These are phyloP conservation scores for Clepsis dumicolana DNA, from an alignment of 2,888 invertebrate species.

Conservation along the genomic window DNA sequence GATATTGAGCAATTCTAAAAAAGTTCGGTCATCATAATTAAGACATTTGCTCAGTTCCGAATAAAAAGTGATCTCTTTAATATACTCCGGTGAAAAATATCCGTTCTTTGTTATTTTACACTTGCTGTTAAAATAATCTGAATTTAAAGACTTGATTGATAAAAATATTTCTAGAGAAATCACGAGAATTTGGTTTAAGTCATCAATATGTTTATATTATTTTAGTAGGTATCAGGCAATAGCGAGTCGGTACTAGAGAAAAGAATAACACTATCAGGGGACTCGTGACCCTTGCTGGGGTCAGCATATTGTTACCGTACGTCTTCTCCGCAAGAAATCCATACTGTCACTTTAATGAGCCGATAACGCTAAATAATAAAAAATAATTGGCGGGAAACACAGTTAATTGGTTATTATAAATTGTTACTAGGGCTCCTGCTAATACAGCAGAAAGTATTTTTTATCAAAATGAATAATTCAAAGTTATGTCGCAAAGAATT, in stretches of 20 bases:
- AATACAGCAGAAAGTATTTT: not conserved
- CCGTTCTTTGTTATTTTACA: too few relatives aligned
- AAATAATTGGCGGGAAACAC: slow-evolving; percentile 45
- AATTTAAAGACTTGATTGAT: too few relatives aligned
- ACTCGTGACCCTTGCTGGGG: slow-evolving; percentile 43
- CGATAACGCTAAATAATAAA: slow-evolving; percentile 41
- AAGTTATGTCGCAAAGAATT: too few relatives aligned
- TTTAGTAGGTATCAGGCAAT: not conserved
- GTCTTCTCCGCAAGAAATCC: slow-evolving; percentile 32
- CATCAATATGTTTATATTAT: not conserved
- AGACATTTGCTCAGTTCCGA: too few relatives aligned
- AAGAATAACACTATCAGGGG: slow-evolving; percentile 24
- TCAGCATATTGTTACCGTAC: slow-evolving; percentile 42
- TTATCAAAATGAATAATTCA: too few relatives aligned
- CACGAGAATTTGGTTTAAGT: too few relatives aligned
- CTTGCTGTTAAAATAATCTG: too few relatives aligned
- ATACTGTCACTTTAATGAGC: not conserved
- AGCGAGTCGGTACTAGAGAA: slow-evolving; percentile 14
- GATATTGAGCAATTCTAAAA: too few relatives aligned
- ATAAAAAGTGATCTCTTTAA: too few relatives aligned
- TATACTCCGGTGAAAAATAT: too few relatives aligned
- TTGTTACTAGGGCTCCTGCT: slow-evolving; percentile 19
- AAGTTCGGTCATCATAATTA: too few relatives aligned
- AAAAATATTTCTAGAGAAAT: too few relatives aligned
- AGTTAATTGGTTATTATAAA: slow-evolving; percentile 23